Evolutionary conservation across 2,797 vertebrate species (phyloP).

Genomic region (Mus caroli): DNA sequence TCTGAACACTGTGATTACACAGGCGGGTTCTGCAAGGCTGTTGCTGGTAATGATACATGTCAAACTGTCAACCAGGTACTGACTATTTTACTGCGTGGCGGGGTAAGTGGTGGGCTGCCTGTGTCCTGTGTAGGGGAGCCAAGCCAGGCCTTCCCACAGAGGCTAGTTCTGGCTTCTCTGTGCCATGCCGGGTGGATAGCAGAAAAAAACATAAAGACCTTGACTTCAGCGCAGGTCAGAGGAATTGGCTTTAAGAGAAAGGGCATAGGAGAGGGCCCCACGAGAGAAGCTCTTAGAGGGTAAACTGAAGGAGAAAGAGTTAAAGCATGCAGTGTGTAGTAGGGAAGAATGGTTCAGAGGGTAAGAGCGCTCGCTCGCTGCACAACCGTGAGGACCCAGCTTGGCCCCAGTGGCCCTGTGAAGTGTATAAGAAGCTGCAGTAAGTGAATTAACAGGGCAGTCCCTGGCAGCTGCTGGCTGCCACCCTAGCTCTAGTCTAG

Average conservation of each 20-base stretch:
- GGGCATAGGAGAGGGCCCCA: not conserved
- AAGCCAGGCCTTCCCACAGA: not conserved
- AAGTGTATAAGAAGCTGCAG: not conserved
- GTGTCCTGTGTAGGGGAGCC: not conserved
- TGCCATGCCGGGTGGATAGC: not conserved
- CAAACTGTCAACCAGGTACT: not conserved
- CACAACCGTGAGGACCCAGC: not conserved
- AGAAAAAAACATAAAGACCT: not conserved
- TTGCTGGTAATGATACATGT: constrained; percentile 29
- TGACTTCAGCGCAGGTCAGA: not conserved
- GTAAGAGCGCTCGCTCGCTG: too few relatives aligned
- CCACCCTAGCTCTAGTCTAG: not conserved
- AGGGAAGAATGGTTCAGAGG: not conserved
- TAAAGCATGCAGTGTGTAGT: not conserved
- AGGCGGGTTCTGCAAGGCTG: not conserved
- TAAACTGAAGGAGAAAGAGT: not conserved
- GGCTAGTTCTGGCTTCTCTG: not conserved
- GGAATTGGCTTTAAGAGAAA: not conserved
- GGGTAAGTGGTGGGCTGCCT: rapidly evolving
- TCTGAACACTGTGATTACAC: constrained; percentile 25
- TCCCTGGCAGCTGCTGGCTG: not conserved
- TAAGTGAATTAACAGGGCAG: too few relatives aligned
- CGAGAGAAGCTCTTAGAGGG: not conserved
- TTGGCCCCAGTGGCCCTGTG: not conserved
- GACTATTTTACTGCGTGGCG: not conserved